Evolutionary conservation across 2,888 invertebrate species (phyloP), one percentile per base, ranked within the genome.

Genomic region (Venustoraphidia nigricollis): DNA sequence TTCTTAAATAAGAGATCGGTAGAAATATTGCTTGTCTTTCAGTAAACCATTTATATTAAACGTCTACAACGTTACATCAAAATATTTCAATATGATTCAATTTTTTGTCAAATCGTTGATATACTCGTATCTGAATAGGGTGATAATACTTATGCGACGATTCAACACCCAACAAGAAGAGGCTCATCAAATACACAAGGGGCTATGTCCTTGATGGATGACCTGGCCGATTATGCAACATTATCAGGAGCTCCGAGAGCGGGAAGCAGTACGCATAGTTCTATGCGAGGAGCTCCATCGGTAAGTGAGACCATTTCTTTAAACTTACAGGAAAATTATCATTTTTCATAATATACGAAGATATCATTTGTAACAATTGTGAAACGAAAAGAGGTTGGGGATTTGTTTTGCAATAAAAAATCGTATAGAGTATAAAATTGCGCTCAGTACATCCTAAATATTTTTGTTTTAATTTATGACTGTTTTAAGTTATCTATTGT

Each of bases 71-170:
- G 4, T 17, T 17, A 17, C 17, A 3, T 17, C 4, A 17, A 17
- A 17, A 17, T 17, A 17, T 17, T 17, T 17, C 17, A 17, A 17
- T 17, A 4, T 17, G 17, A 17, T 17, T 17, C 2, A 17, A 17
- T 17, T 17, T 4, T 17, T 17, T 4, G 17, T 17, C 17, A 4
- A 17, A 3, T 17, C 4, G 17, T 17, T 17, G 17, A 17, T 17
- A 17, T 10, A 10, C 42, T 10, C 41, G 9, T 14, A n/a, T 17
- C 42, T 50, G 50, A 50, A 52, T 62, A 79, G 78, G 67, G 75
- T 53, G 85, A 86, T 64, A 85, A 86, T 62, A 84, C 85, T 1
- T 86, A 86, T 62, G 86, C 85, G 4, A 86, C 85, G 17, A 85
- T 86, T 56, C 83, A 82, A 58, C 82, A 82, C 60, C 78, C 81